These are phyloP conservation scores for Dasysyrphus tricinctus DNA, from an alignment of 2,888 invertebrate genomes.

Conservation along the genomic window DNA sequence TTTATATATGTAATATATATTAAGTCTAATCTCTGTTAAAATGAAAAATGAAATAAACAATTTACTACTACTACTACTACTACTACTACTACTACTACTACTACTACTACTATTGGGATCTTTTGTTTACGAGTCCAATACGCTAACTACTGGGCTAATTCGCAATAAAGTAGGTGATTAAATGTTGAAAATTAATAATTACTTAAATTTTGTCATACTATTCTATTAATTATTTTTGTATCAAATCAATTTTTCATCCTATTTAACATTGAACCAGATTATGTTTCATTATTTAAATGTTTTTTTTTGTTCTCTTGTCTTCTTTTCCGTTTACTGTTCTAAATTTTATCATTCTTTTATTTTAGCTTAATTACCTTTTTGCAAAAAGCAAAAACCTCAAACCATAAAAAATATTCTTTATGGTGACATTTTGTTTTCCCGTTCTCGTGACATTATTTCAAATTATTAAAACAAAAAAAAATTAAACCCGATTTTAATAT, in stretches of 20 bases:
- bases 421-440: constrained; percentile 1
- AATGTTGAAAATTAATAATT: too few relatives aligned
- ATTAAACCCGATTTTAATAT: constrained; percentile 7
- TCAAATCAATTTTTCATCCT: not conserved
- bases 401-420: not conserved
- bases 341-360: not conserved
- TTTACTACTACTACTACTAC: too few relatives aligned
- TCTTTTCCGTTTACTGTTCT: not conserved
- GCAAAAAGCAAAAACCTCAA: constrained; percentile 17
- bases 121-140: too few relatives aligned
- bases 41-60: too few relatives aligned
- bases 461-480: not conserved
- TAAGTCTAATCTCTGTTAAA: too few relatives aligned
- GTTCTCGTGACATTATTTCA: constrained; percentile 2
- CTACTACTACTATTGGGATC: too few relatives aligned
- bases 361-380: constrained; percentile 4
- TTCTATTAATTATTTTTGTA: too few relatives aligned
- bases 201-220: too few relatives aligned
- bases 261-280: not conserved
- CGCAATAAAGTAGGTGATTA: too few relatives aligned
- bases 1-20: too few relatives aligned
- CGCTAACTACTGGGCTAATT: too few relatives aligned
- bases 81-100: too few relatives aligned
- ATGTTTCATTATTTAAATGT: not conserved
- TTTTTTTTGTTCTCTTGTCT: not conserved